Evolutionary conservation across 2,797 vertebrate genomes (phyloP), one percentile per base, ranked within the genome.

Genomic region (Meda fulgida): DNA sequence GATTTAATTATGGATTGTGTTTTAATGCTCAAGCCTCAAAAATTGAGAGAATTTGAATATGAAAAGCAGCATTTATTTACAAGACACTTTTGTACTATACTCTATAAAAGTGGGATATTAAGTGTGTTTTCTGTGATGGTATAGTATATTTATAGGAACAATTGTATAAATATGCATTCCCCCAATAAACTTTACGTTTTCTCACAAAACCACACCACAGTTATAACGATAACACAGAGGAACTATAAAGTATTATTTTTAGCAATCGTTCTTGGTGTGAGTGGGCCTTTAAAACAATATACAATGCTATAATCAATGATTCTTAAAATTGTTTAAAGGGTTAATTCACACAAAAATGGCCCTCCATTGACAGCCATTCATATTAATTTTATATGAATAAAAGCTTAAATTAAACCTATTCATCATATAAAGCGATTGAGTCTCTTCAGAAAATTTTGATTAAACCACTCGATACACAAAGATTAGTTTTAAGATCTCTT

Each of bases 31-130:
- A 34, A 51, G 26, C 14, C 4, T 48, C 46, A 53, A 53, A 11
- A 5, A 53, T 11, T 3, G 43, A 36, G 10, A 34, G 19, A 53
- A 53, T 75, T 75, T 51, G 16, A 31, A 23, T 23, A 29, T 29
- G 70, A 72, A 71, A 72, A 72, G 43, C n/a, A 72, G 16, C 70
- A 48, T 72, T 72, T 72, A 31, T 48, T 73, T 48, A 48, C 70
- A 48, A 31, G n/a, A 48, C 16, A 19, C n/a, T 8, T 51, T 34
- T 53, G 72, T 75, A 53, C 71, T 31, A 31, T 21, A 31, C 18
- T 31, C 46, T 31, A 73, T 51, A 48, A 9, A 31, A 31, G 26
- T 48, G 43, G 16, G n/a, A 31, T 48, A 5, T 72, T 46, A 43
- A 16, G 40, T 48, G n/a, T 16, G n/a, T 72, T 72, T 53, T 14